These are phyloP conservation scores for Serripes groenlandicus DNA, from an alignment of 2,888 invertebrate species.

Conservation along the genomic window DNA sequence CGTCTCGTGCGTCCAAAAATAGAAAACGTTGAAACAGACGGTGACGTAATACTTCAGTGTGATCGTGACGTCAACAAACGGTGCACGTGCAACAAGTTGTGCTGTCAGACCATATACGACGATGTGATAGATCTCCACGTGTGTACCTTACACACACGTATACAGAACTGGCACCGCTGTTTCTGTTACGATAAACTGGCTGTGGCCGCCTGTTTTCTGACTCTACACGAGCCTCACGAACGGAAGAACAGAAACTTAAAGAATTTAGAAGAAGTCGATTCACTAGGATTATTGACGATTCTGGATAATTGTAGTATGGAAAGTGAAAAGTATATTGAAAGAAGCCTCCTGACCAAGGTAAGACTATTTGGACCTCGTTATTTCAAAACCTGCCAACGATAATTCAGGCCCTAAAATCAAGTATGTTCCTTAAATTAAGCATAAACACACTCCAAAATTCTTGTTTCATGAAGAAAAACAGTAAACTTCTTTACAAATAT, in stretches of 20 bases:
- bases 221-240: constrained; percentile 16
- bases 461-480: too few relatives aligned
- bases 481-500: too few relatives aligned
- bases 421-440: too few relatives aligned
- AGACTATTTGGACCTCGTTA: too few relatives aligned
- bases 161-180: constrained; percentile 14
- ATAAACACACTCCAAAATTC: too few relatives aligned
- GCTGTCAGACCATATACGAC: background rate
- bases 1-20: constrained; percentile 2
- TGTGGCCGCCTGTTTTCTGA: constrained; percentile 14
- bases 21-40: background rate
- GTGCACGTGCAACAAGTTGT: background rate
- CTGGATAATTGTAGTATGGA: constrained; percentile 6
- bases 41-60: background rate
- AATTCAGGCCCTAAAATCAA: too few relatives aligned
- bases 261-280: constrained; percentile 6
- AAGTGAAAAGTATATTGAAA: constrained; percentile 1
- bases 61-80: constrained; percentile 8
- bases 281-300: constrained; percentile 12
- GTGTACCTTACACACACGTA: background rate
- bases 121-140: constrained; percentile 8
- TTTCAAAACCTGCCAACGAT: too few relatives aligned
- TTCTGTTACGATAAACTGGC: constrained; percentile 11
- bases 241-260: background rate
- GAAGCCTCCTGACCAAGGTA: background rate